A percentile compares a stretch with the other conserved stretches of the same genome.
Evolutionary conservation across 2,888 invertebrate species (phyloP).

Genomic region (Cephus pulcher): DNA sequence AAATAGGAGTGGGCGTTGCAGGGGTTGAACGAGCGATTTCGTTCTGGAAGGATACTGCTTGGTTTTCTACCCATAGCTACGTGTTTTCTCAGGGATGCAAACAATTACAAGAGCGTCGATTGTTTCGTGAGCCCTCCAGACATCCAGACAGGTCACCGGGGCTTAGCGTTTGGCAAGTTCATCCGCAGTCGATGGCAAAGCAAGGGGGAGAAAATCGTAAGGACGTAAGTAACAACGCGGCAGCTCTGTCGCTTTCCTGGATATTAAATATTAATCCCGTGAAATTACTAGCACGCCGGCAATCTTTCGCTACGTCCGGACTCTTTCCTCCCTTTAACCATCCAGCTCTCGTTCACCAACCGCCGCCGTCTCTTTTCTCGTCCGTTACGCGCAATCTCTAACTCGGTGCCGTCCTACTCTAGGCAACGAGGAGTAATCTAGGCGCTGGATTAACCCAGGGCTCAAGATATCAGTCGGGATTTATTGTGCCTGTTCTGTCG

Average conservation of each 20-base stretch:
- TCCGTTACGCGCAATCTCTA: constrained; percentile 52
- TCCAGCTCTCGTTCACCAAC: constrained; percentile 31
- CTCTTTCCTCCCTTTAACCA: constrained; percentile 32
- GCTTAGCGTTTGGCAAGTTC: background rate
- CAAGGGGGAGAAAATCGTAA: background rate
- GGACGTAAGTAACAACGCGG: constrained; percentile 13
- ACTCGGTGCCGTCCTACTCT: constrained; percentile 38
- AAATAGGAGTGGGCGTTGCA: background rate
- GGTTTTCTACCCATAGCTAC: background rate
- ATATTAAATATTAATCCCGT: constrained; percentile 66
- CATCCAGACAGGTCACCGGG: background rate
- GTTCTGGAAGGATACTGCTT: background rate
- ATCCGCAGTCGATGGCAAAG: constrained; percentile 10
- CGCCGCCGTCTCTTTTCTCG: constrained; percentile 33
- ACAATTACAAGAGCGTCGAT: background rate
- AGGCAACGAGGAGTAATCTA: constrained; percentile 62
- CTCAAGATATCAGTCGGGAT: constrained; percentile 62
- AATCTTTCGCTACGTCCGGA: constrained; percentile 35
- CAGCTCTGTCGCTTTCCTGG: constrained; percentile 41
- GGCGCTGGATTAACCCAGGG: constrained; percentile 59
- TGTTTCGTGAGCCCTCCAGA: background rate
- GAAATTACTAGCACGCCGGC: constrained; percentile 59
- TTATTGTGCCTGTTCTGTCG: constrained; percentile 37
- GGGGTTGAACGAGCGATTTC: background rate
- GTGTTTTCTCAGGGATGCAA: background rate